Base-by-base conservation (phyloP, 37 sponge, comb jelly and placozoan genomes). In the Beroe ovata region DNA sequence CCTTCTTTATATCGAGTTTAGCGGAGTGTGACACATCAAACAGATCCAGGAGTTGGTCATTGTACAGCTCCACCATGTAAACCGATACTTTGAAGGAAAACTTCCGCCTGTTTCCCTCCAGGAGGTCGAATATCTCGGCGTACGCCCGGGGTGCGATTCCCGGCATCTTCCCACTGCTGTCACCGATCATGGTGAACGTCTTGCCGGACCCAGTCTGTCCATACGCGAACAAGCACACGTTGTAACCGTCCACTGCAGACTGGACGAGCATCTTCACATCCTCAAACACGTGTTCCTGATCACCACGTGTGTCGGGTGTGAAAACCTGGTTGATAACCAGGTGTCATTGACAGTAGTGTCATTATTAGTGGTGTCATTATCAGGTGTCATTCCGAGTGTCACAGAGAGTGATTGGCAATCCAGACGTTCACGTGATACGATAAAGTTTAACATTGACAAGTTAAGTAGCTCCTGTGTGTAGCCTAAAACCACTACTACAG, bases 141-240 rank as follows among this genome's bases (percentile, higher is more conserved):
- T 90, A 88, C 21, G 92, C 92, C 18, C 92, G 60, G 18, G 92
- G 92, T 1, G 92, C 92, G 21, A 92, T 60, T 0, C 92, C 92
- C 8, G 90, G 90, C 32, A 91, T 8, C 11, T 1, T 38, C 8
- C 84, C 84, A n/a, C 21, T n/a, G 16, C 84, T 39, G 33, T 39
- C 84, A 25, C 84, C 84, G 21, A 77, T 77, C 84, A 77, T 77
- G 41, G 84, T 77, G 54, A 77, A 77, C 6, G 84, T 77, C 38
- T 77, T 77, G 14, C 84, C 84, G 28, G 84, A 77, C 1, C 84
- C 84, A 32, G 94, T 93, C 90, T 93, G 93, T 1, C 93, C 93
- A 40, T 93, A 93, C 1, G 93, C 93, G 89, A 93, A 93, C 20
- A 93, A 71, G 72, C 93, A 93, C 19, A 92, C 91, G 60, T 93